A percentile compares a stretch with the other conserved stretches of the same genome.
Evolutionary conservation across 2,797 vertebrate genomes (phyloP).

Genomic region (Diglossa cyanea): DNA sequence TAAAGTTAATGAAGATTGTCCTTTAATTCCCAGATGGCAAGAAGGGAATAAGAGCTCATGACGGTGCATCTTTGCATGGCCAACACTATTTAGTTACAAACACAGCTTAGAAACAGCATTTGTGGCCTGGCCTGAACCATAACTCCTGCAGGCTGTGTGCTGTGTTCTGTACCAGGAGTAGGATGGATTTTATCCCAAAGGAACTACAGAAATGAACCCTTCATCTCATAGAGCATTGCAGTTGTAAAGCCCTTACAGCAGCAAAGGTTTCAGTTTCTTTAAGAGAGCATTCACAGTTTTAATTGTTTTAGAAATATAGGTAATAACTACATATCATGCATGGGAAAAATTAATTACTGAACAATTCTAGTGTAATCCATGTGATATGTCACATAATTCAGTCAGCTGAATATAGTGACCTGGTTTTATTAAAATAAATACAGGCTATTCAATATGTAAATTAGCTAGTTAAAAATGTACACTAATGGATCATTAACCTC

Average conservation of each 20-base stretch:
- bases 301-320: constrained; percentile 45
- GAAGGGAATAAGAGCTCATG: background rate
- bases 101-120: background rate
- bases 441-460: constrained; percentile 49
- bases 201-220: background rate
- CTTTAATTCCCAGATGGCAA: background rate
- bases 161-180: background rate
- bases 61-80: background rate
- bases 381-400: constrained; percentile 38
- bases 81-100: background rate
- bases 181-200: background rate
- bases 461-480: constrained; percentile 55
- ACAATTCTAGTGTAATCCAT: constrained; percentile 18
- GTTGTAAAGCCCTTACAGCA: background rate
- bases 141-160: background rate
- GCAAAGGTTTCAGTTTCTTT: background rate
- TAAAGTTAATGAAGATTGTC: constrained; percentile 23
- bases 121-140: background rate
- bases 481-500: constrained; percentile 65
- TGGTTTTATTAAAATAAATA: constrained; percentile 63
- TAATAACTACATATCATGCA: background rate
- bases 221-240: background rate
- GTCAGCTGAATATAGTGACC: constrained; percentile 13
- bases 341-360: constrained; percentile 20
- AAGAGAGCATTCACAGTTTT: background rate